Conservation (phyloP, 2,888 invertebrate species). For the Sisyra terminalis region DNA sequence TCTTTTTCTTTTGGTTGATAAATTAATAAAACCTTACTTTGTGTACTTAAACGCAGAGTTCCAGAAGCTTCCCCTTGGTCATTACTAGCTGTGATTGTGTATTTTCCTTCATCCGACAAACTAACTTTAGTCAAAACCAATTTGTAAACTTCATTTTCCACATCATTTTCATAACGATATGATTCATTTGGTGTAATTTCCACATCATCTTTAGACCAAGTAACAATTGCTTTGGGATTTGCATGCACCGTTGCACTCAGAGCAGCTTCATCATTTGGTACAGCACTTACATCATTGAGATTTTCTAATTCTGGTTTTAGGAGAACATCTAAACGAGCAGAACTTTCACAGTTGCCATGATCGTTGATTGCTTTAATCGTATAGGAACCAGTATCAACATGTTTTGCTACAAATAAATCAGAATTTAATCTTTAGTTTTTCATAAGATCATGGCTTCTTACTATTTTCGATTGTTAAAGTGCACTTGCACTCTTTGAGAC, state of each 20-base stretch:
- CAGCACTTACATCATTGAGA: slow-evolving; percentile 51
- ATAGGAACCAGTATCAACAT: slow-evolving; percentile 69
- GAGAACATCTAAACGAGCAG: slow-evolving; percentile 60
- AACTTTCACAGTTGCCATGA: slow-evolving; percentile 57
- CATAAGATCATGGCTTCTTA: slow-evolving; percentile 17
- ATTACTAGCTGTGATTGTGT: slow-evolving; percentile 63
- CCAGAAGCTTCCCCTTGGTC: slow-evolving; percentile 54
- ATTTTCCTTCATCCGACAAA: slow-evolving; percentile 59
- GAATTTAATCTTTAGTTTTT: background rate
- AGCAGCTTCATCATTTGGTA: slow-evolving; percentile 61
- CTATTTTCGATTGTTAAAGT: slow-evolving; percentile 60
- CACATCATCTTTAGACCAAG: slow-evolving; percentile 60
- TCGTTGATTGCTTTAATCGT: slow-evolving; percentile 65
- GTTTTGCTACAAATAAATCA: slow-evolving; percentile 33
- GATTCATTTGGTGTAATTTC: slow-evolving; percentile 39
- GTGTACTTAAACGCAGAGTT: slow-evolving; percentile 51
- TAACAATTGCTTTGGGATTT: slow-evolving; percentile 76
- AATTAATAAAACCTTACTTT: slow-evolving; percentile 37
- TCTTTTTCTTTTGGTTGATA: slow-evolving; percentile 1
- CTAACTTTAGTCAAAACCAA: slow-evolving; percentile 54
- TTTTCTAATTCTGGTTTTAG: slow-evolving; percentile 65
- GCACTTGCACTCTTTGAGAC: slow-evolving; percentile 65
- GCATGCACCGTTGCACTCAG: slow-evolving; percentile 73
- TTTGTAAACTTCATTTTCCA: slow-evolving; percentile 44
- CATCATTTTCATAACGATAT: slow-evolving; percentile 34